Conservation (phyloP, 2,888 invertebrate species). For the Acanthococcus lagerstroemiae region DNA sequence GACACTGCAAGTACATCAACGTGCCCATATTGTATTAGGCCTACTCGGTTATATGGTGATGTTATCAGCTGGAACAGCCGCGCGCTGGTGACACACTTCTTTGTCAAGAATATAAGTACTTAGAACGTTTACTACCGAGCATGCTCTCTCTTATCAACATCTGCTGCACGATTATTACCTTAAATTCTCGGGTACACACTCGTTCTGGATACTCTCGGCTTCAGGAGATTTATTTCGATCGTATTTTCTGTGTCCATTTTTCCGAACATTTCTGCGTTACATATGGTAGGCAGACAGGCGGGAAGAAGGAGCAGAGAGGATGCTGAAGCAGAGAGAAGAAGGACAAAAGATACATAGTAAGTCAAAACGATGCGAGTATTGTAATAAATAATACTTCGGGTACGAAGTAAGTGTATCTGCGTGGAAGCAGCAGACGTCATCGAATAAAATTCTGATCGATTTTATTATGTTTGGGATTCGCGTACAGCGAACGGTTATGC, state of each 20-base stretch:
- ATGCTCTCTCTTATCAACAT: slow-evolving; percentile 30
- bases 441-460: slow-evolving; percentile 15
- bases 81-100: slow-evolving; percentile 31
- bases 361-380: slow-evolving; percentile 14
- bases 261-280: slow-evolving; percentile 21
- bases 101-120: slow-evolving; percentile 27
- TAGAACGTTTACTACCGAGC: slow-evolving; percentile 28
- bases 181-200: slow-evolving; percentile 23
- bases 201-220: slow-evolving; percentile 22
- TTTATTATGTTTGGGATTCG: slow-evolving; percentile 18
- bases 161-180: slow-evolving; percentile 31
- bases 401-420: neutral
- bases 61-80: slow-evolving; percentile 25
- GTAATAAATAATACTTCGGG: slow-evolving; percentile 18
- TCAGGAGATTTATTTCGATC: slow-evolving; percentile 27
- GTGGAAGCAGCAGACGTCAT: neutral
- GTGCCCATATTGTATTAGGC: slow-evolving; percentile 21
- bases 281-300: neutral
- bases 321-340: too few species aligned
- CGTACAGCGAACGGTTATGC: too few species aligned
- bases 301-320: too few species aligned
- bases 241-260: slow-evolving; percentile 24
- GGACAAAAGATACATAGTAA: slow-evolving; percentile 1
- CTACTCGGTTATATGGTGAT: slow-evolving; percentile 18
- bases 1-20: slow-evolving; percentile 22